phyloP scores from a whole-genome alignment of 1,140 invertebrate genomes.

The Acromyrmex charruanus region DNA sequence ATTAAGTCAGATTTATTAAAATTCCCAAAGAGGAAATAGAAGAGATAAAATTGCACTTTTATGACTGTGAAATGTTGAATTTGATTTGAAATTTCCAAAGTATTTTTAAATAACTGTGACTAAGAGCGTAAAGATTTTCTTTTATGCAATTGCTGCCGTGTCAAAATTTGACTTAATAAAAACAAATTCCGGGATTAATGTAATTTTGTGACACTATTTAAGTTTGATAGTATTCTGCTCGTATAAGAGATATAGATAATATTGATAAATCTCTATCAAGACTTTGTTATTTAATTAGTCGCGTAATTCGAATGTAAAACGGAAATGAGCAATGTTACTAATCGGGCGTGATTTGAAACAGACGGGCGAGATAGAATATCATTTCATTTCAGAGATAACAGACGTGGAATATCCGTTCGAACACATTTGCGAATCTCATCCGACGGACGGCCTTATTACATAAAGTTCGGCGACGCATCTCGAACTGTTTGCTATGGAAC shows the following conservation, averaged over 20 bases:
- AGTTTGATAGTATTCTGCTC: background rate
- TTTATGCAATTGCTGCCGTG: background rate
- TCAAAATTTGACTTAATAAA: background rate
- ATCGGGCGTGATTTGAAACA: background rate
- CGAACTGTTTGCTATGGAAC: constrained; percentile 9
- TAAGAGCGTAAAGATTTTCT: background rate
- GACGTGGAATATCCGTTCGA: background rate
- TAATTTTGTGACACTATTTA: background rate
- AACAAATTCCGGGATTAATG: background rate
- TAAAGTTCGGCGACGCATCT: constrained; percentile 26
- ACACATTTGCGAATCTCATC: constrained; percentile 1
- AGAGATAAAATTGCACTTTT: background rate
- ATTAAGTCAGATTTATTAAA: too few species aligned
- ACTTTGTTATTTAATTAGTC: background rate
- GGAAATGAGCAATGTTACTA: background rate
- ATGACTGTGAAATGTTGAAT: background rate
- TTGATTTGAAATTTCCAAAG: background rate
- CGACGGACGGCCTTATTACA: constrained; percentile 1
- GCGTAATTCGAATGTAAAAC: background rate
- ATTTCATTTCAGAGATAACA: constrained; percentile 1
- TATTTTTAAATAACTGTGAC: background rate
- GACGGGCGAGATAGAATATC: background rate
- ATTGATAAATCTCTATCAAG: background rate
- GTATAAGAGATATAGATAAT: background rate
- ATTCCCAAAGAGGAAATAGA: too few species aligned